Evolutionary conservation across 2,113 vertebrate species (phyloP).

Genomic region (Gallinago jamesoni): DNA sequence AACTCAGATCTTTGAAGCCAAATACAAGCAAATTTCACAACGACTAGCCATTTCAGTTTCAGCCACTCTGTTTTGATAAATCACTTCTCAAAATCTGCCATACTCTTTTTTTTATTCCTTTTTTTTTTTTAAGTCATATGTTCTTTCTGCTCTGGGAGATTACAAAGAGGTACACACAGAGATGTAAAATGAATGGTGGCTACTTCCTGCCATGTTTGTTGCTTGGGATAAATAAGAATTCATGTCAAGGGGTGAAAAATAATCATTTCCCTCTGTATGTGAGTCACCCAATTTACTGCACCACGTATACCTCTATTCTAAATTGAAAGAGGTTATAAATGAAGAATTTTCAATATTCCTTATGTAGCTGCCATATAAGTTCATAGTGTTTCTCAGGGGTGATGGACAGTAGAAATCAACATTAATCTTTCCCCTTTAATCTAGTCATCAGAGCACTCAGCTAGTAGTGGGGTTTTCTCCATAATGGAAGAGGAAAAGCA

Average conservation of each 20-base stretch:
- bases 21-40: not conserved
- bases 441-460: not conserved
- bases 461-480: not conserved
- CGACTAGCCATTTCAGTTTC: not conserved
- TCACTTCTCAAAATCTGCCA: not conserved
- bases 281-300: constrained; percentile 31
- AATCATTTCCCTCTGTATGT: constrained; percentile 31
- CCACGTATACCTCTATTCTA: not conserved
- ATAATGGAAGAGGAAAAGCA: not conserved
- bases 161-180: constrained; percentile 20
- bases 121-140: not conserved
- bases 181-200: constrained; percentile 28
- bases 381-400: not conserved
- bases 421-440: constrained; percentile 47
- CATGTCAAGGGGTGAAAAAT: constrained; percentile 45
- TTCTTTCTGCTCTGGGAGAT: not conserved
- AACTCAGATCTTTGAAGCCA: not conserved
- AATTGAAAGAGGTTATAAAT: constrained; percentile 15
- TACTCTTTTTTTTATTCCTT: not conserved
- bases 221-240: constrained; percentile 45
- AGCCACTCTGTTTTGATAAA: not conserved
- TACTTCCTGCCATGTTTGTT: not conserved
- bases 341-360: constrained; percentile 27
- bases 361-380: not conserved
- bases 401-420: not conserved